phyloP scores from a whole-genome alignment of 2,888 invertebrate species.

The Cloeon dipterum region DNA sequence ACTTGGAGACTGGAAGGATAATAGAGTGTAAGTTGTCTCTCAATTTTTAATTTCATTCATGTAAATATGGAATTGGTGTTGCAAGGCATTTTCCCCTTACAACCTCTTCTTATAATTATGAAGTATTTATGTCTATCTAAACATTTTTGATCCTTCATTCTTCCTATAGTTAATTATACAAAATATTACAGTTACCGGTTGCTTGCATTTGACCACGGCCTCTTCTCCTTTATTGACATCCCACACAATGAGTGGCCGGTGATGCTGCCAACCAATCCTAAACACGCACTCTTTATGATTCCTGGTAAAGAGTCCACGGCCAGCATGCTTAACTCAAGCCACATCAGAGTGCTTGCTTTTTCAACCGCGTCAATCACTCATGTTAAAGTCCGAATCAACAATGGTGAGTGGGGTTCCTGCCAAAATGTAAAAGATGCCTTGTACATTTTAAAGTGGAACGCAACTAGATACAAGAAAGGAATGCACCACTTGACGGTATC shows the following conservation, averaged over 20 bases:
- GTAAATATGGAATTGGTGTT: too few species aligned
- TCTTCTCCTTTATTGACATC: slow-evolving; percentile 65
- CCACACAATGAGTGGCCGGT: slow-evolving; percentile 58
- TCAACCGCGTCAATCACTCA: slow-evolving; percentile 35
- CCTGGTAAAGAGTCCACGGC: slow-evolving; percentile 48
- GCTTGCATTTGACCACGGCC: slow-evolving; percentile 69
- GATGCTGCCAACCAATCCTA: slow-evolving; percentile 74
- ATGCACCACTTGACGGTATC: slow-evolving; percentile 39
- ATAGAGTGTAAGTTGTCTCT: slow-evolving; percentile 39
- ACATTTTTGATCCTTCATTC: too few species aligned
- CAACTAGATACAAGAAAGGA: slow-evolving; percentile 35
- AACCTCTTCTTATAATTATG: neutral
- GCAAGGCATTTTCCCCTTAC: neutral
- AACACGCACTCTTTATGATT: slow-evolving; percentile 50
- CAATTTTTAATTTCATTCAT: slow-evolving; percentile 8
- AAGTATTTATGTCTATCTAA: too few species aligned
- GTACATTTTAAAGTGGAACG: slow-evolving; percentile 48
- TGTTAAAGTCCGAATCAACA: slow-evolving; percentile 44
- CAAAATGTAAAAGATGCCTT: slow-evolving; percentile 37
- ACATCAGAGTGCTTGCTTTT: slow-evolving; percentile 58
- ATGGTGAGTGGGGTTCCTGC: slow-evolving; percentile 37
- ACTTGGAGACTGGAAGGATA: slow-evolving; percentile 81
- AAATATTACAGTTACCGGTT: slow-evolving; percentile 39
- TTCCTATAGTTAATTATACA: too few species aligned
- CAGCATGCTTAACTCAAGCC: slow-evolving; percentile 41